These are phyloP conservation scores for Seriola quinqueradiata DNA, from an alignment of 2,113 vertebrate genomes.

Conservation along the genomic window DNA sequence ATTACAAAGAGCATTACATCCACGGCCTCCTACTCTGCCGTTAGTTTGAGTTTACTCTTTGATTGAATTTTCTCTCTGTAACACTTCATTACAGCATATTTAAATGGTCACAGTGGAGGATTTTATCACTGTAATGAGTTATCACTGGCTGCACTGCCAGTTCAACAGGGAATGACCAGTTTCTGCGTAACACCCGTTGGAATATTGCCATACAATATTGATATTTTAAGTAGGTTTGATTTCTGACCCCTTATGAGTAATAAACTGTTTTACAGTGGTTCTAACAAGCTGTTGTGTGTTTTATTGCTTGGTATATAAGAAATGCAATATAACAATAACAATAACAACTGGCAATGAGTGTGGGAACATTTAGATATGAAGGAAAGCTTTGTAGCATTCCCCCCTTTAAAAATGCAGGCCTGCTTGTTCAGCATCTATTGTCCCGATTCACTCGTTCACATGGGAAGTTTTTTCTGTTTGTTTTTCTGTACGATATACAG, in stretches of 20 bases:
- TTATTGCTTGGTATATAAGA: conserved; percentile 41
- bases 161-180: conserved; percentile 8
- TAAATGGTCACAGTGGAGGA: neutral
- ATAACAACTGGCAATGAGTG: conserved; percentile 40
- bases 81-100: neutral
- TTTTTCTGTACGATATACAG: conserved; percentile 38
- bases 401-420: conserved; percentile 30
- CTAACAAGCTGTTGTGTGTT: conserved; percentile 19
- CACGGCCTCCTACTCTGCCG: neutral
- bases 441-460: conserved; percentile 47
- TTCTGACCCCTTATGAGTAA: conserved; percentile 22
- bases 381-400: conserved; percentile 41
- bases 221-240: conserved; percentile 52
- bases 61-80: neutral
- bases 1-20: neutral
- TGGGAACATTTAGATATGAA: conserved; percentile 52
- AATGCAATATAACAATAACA: conserved; percentile 34
- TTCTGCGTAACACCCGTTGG: neutral
- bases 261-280: conserved; percentile 26
- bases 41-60: neutral
- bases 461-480: conserved; percentile 45
- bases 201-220: conserved; percentile 15
- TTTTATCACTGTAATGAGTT: neutral
- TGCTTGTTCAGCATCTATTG: conserved; percentile 31
- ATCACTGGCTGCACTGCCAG: neutral